Evolutionary conservation across 2,888 invertebrate genomes (phyloP).

Genomic region (Eupithecia tripunctaria): DNA sequence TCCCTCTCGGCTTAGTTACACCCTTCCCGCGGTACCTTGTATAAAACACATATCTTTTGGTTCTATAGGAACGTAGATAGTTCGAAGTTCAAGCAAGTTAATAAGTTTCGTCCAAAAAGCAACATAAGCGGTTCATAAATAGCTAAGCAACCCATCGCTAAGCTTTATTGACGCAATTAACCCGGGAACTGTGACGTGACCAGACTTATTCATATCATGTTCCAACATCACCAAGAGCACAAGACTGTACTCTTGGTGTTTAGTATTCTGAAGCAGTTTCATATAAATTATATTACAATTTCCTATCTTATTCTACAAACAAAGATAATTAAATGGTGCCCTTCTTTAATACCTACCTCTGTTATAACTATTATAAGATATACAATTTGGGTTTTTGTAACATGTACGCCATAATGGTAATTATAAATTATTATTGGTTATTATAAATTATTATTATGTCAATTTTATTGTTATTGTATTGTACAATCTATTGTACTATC

Average conservation of each 20-base stretch:
- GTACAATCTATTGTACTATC: too few relatives aligned
- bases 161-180: constrained; percentile 32
- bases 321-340: not conserved
- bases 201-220: constrained; percentile 14
- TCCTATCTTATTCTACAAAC: not conserved
- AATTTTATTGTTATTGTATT: too few relatives aligned
- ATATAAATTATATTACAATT: constrained; percentile 5
- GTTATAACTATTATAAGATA: not conserved
- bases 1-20: too few relatives aligned
- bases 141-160: constrained; percentile 26
- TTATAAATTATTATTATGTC: too few relatives aligned
- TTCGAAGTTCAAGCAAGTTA: not conserved
- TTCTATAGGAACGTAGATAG: not conserved
- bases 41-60: not conserved
- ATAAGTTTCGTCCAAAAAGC: constrained; percentile 7
- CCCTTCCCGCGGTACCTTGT: too few relatives aligned
- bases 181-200: constrained; percentile 24
- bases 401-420: too few relatives aligned
- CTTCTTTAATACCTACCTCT: not conserved
- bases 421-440: too few relatives aligned
- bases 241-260: not conserved
- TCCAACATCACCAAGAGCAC: too few relatives aligned
- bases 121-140: constrained; percentile 19
- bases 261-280: constrained; percentile 3
- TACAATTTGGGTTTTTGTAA: not conserved